Evolutionary conservation across 2,113 vertebrate genomes (phyloP).

Genomic region (Tetrao urogallus): DNA sequence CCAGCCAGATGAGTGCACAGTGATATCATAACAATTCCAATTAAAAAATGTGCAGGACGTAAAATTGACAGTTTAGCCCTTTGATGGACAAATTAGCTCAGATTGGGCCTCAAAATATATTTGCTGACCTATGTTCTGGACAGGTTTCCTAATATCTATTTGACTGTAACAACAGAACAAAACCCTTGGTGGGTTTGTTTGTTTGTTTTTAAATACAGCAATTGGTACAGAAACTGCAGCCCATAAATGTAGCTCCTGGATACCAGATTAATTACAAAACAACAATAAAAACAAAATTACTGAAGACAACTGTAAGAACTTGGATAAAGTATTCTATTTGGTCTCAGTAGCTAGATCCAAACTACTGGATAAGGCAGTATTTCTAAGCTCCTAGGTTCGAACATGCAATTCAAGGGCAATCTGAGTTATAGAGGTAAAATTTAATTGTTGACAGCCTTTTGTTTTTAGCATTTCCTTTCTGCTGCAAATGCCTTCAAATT

Average conservation of each 20-base stretch:
- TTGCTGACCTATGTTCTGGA: background rate
- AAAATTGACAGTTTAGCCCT: background rate
- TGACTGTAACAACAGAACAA: background rate
- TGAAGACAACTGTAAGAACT: background rate
- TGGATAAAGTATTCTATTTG: background rate
- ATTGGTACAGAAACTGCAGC: background rate
- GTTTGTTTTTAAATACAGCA: background rate
- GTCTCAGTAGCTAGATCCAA: background rate
- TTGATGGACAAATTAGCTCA: background rate
- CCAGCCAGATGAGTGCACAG: background rate
- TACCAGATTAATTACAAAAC: background rate
- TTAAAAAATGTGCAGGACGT: fast-evolving
- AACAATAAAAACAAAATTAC: background rate
- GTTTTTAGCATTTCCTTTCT: background rate
- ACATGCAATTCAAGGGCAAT: background rate
- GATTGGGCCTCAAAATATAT: background rate
- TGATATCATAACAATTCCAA: background rate
- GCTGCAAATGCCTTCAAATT: background rate
- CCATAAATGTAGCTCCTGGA: background rate
- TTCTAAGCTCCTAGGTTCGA: background rate
- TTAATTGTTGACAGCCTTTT: no score
- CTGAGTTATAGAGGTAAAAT: background rate
- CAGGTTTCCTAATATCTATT: background rate
- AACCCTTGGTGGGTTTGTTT: background rate
- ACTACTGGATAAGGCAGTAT: background rate